These are phyloP conservation scores for Ammospiza caudacuta DNA, from an alignment of 2,113 vertebrate species.

Conservation along the genomic window DNA sequence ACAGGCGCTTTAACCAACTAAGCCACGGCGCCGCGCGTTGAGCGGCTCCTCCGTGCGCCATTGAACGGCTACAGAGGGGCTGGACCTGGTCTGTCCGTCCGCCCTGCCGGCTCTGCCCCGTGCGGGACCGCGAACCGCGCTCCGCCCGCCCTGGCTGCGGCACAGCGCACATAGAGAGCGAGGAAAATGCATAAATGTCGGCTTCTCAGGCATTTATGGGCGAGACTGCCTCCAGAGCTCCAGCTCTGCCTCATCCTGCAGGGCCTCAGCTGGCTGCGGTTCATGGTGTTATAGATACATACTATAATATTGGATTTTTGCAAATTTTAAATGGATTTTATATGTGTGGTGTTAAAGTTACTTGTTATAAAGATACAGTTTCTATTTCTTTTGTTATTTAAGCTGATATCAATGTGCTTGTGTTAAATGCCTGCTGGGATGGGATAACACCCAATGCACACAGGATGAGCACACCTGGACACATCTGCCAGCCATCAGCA, in stretches of 20 bases:
- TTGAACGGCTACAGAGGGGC: accelerated
- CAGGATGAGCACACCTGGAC: neutral
- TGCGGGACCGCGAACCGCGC: no score
- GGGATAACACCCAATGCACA: neutral
- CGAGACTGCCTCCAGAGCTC: neutral
- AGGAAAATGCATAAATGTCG: neutral
- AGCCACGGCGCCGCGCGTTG: slow-evolving; percentile 67
- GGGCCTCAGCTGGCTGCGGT: neutral
- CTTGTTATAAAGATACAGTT: accelerated
- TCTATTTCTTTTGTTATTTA: neutral
- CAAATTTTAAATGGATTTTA: neutral
- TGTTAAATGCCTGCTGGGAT: neutral
- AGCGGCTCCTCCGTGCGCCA: accelerated
- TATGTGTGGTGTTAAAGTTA: neutral
- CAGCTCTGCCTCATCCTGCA: neutral
- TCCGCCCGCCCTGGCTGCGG: accelerated
- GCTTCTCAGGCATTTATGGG: neutral
- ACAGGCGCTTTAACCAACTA: slow-evolving; percentile 92
- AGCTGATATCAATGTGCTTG: neutral
- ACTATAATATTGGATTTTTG: neutral
- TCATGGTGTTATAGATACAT: neutral
- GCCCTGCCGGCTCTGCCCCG: no score
- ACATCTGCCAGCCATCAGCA: neutral
- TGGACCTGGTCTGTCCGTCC: accelerated
- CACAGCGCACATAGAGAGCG: accelerated